Percentiles rank a stretch among this genome's conserved stretches.
Evolutionary conservation across 2,113 vertebrate species (phyloP).

Genomic region (Rhinoderma darwinii): DNA sequence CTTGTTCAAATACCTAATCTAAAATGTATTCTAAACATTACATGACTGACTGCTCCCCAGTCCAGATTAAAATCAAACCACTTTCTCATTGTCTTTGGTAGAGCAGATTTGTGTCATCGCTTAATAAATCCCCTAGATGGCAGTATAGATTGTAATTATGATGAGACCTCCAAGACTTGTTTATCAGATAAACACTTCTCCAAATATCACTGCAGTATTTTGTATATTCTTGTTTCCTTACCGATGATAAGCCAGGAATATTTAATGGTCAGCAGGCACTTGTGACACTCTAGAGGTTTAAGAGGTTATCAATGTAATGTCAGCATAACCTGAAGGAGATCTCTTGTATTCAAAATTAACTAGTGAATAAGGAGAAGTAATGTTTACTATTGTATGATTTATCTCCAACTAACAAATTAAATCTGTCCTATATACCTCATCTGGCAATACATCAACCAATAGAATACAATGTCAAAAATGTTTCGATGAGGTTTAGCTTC

Average conservation of each 20-base stretch:
- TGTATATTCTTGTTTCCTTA: constrained; percentile 19
- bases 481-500: neutral
- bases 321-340: neutral
- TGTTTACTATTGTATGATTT: neutral
- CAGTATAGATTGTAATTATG: constrained; percentile 44
- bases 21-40: constrained; percentile 60
- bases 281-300: neutral
- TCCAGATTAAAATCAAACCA: constrained; percentile 49
- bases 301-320: neutral
- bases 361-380: neutral
- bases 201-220: constrained; percentile 47
- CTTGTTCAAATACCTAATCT: constrained; percentile 61
- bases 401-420: neutral
- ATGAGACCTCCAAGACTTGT: constrained; percentile 1
- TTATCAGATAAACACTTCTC: constrained; percentile 53
- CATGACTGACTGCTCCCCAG: constrained; percentile 58
- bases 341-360: neutral
- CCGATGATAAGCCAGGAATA: neutral
- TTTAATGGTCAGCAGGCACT: neutral
- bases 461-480: too few relatives aligned
- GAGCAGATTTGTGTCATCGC: neutral
- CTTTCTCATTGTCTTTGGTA: constrained; percentile 23
- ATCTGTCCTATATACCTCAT: too few relatives aligned
- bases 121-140: constrained; percentile 53
- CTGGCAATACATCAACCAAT: too few relatives aligned